Evolutionary conservation across 2,888 invertebrate species (phyloP), one percentile per base, ranked within the genome.

Genomic region (Leptopterna dolabrata): DNA sequence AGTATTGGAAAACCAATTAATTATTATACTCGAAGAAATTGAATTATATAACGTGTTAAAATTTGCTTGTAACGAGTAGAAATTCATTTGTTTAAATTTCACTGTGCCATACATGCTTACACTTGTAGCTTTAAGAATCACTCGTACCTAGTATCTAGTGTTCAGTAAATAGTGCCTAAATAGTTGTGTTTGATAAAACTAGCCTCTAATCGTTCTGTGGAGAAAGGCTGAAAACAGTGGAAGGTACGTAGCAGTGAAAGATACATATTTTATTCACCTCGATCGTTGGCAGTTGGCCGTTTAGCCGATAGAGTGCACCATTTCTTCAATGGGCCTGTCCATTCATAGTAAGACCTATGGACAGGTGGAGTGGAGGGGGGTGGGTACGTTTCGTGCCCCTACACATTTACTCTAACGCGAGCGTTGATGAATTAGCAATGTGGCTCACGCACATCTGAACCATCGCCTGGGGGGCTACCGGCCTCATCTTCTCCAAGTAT

Each of bases 351-450:
- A 81, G 36, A 19, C 55, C 29, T 7, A 29, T 27, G 55, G 19
- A 14, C 36, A 36, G 7, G 36, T 2, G 36, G 36, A 4, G 36
- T 36, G 36, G 36, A 29, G 19, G 19, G 43, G 55, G n/a, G 19
- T 2, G 29, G 55, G 51, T 24, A 51, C 76, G 85, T 85, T 85
- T 85, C 85, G 85, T 85, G 85, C 85, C 73, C 36, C 14, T 85
- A 73, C 85, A 85, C 85, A 85, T 85, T 85, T 85, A 85, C 85
- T 73, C 71, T 43, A 84, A 41, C 70, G 27, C 84, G 45, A 85
- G 85, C 45, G 2, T 45, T 85, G 85, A 85, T 85, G 85, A 85
- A 85, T 85, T 85, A 85, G 85, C 85, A 73, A 85, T 85, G 85
- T 85, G 30, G 71, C 85, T 85, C 85, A 85, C 85, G 85, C 85